Evolutionary conservation across 2,797 vertebrate species (phyloP).

Genomic region (Danio albolineatus): DNA sequence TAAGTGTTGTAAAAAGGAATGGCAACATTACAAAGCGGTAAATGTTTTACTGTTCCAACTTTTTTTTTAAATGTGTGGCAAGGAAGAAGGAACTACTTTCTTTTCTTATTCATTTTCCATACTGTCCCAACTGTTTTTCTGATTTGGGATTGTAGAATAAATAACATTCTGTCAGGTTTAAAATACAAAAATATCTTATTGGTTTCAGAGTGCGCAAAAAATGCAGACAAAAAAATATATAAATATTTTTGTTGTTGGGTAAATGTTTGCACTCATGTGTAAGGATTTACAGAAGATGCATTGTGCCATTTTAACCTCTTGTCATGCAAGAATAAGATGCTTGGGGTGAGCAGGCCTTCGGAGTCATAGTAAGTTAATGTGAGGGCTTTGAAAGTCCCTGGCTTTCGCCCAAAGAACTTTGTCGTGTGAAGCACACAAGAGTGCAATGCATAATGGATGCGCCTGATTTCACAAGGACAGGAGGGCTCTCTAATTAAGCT

Average conservation of each 20-base stretch:
- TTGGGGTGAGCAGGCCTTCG: background rate
- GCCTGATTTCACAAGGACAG: conserved; percentile 41
- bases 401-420: conserved; percentile 34
- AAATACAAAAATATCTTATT: background rate
- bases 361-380: conserved; percentile 18
- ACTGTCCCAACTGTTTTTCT: too few species aligned
- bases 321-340: background rate
- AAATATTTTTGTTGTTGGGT: background rate
- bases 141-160: too few species aligned
- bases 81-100: too few species aligned
- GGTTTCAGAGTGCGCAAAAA: background rate
- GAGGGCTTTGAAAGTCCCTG: conserved; percentile 20
- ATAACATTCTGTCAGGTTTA: too few species aligned
- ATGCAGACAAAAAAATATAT: background rate
- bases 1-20: too few species aligned
- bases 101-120: too few species aligned
- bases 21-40: too few species aligned
- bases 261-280: background rate
- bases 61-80: too few species aligned
- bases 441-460: conserved; percentile 31
- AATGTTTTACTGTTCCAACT: too few species aligned
- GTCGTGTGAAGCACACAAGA: conserved; percentile 28
- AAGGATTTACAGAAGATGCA: background rate
- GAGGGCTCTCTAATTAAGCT: conserved; percentile 46
- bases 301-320: background rate